Evolutionary conservation across 2,888 invertebrate genomes (phyloP).

Genomic region (Lithosia quadra): DNA sequence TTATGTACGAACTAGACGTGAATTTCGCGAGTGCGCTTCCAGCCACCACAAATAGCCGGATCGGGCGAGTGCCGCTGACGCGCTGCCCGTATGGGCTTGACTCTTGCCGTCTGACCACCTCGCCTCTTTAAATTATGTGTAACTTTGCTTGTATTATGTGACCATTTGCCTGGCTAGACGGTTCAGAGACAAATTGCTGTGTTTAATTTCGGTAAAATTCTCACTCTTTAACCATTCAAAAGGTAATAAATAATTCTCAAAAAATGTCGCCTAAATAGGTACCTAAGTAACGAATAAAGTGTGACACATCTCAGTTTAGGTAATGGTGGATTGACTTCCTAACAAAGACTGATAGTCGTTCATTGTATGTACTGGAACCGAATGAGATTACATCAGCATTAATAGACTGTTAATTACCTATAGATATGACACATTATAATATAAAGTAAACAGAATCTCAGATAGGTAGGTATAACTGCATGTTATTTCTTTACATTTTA

Average conservation of each 20-base stretch:
- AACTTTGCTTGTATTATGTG: slow-evolving; percentile 15
- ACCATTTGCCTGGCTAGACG: background rate
- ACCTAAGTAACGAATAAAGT: slow-evolving; percentile 15
- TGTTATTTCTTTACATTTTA: slow-evolving; percentile 11
- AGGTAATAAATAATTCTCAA: background rate
- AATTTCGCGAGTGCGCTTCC: slow-evolving; percentile 62
- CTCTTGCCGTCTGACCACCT: slow-evolving; percentile 35
- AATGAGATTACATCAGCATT: slow-evolving; percentile 47
- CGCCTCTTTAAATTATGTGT: slow-evolving; percentile 1
- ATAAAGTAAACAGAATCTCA: background rate
- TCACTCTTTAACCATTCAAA: background rate
- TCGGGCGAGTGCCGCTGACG: slow-evolving; percentile 46
- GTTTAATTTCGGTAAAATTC: background rate
- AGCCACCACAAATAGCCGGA: slow-evolving; percentile 67
- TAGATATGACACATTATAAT: slow-evolving; percentile 42
- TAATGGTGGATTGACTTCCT: slow-evolving; percentile 26
- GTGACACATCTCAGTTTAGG: slow-evolving; percentile 24
- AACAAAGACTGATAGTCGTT: slow-evolving; percentile 47
- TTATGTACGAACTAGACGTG: slow-evolving; percentile 56
- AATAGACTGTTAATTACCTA: slow-evolving; percentile 35
- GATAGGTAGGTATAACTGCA: too few relatives aligned
- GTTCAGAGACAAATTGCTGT: background rate
- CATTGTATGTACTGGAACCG: slow-evolving; percentile 31
- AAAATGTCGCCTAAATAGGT: slow-evolving; percentile 15
- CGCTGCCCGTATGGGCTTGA: slow-evolving; percentile 35